Evolutionary conservation across 1,140 invertebrate genomes (phyloP).

Genomic region (Ips typographus): DNA sequence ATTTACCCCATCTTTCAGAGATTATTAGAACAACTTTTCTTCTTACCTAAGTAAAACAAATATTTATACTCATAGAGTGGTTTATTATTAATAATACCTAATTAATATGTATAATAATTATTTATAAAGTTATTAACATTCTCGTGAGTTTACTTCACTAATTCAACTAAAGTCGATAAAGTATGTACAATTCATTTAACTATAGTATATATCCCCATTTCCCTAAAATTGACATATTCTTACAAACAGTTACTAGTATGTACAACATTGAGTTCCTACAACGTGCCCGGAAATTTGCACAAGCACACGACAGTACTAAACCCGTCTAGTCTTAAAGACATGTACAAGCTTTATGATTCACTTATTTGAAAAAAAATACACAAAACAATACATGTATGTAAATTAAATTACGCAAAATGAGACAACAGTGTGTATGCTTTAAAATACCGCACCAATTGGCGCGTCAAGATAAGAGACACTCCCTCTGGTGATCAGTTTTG

Average conservation of each 20-base stretch:
- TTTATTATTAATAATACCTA: constrained; percentile 53
- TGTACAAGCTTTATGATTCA: constrained; percentile 41
- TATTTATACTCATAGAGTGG: constrained; percentile 45
- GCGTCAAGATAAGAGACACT: no score
- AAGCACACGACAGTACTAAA: constrained; percentile 47
- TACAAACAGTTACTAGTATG: constrained; percentile 52
- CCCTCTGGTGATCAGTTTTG: no score
- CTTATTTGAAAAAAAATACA: constrained; percentile 8
- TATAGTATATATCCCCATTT: constrained; percentile 49
- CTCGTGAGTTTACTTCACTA: constrained; percentile 50
- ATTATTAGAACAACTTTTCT: no score
- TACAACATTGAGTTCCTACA: constrained; percentile 42
- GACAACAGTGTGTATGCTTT: background rate
- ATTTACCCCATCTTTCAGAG: no score
- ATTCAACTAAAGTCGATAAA: constrained; percentile 53
- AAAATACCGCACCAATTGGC: background rate
- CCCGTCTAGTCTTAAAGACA: constrained; percentile 47
- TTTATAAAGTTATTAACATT: constrained; percentile 54
- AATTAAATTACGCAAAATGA: constrained; percentile 39
- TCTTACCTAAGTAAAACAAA: no score
- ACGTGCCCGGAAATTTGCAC: constrained; percentile 36
- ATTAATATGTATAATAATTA: constrained; percentile 53
- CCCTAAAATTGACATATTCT: constrained; percentile 53
- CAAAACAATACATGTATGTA: constrained; percentile 38
- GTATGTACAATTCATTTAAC: constrained; percentile 53